A percentile compares a stretch with the other conserved stretches of the same genome.
phyloP scores from a whole-genome alignment of 2,888 invertebrate genomes.

The Sphinx pinastri region DNA sequence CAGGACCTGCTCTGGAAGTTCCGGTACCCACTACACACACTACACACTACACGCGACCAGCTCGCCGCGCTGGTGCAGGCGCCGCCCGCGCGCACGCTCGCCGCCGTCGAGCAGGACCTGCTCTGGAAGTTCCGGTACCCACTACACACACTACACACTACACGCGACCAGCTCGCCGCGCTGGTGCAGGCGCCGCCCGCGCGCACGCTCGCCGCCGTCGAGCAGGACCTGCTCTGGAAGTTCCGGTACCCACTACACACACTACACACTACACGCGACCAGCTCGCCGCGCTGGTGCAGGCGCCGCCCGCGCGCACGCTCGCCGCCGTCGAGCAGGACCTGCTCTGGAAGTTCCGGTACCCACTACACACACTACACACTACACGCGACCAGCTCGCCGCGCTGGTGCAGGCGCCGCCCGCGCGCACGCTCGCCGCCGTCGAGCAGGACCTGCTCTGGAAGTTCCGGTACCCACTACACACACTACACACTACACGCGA shows the following conservation, averaged over 20 bases:
- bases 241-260: no score
- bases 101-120: slow-evolving; percentile 96
- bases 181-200: no score
- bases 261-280: slow-evolving; percentile 71
- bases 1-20: no score
- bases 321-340: no score
- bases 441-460: slow-evolving; percentile 97
- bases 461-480: slow-evolving; percentile 49
- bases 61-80: slow-evolving; percentile 94
- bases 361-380: background rate
- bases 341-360: no score
- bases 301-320: no score
- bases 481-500: background rate
- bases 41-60: background rate
- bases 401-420: slow-evolving; percentile 95
- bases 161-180: no score
- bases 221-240: no score
- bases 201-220: no score
- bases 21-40: slow-evolving; percentile 45
- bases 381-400: no score
- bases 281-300: no score
- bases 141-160: background rate
- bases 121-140: slow-evolving; percentile 94
- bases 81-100: slow-evolving; percentile 93
- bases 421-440: slow-evolving; percentile 92